Percentiles rank a stretch among this genome's conserved stretches.
Conservation (phyloP, 1,140 invertebrate species). For the Camponotus floridanus region DNA sequence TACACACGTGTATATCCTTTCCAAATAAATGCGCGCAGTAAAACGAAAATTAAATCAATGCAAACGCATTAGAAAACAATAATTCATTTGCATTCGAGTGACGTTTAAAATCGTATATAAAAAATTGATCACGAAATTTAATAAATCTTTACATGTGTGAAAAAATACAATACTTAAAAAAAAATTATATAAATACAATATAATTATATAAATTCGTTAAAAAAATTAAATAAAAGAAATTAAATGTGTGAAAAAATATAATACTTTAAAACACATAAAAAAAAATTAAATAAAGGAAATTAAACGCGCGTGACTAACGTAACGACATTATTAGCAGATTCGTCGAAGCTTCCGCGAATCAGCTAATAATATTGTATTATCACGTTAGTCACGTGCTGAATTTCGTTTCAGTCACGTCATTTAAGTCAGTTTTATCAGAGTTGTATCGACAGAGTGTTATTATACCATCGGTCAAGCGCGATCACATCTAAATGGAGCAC, state of each 20-base stretch:
- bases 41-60: neutral
- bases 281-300: neutral
- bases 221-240: no score
- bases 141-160: no score
- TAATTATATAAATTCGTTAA: no score
- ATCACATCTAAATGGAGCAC: slow-evolving; percentile 30
- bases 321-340: slow-evolving; percentile 21
- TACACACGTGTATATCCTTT: neutral
- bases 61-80: neutral
- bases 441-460: slow-evolving; percentile 26
- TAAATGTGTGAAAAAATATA: neutral
- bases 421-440: slow-evolving; percentile 3
- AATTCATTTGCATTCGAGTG: neutral
- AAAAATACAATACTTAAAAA: no score
- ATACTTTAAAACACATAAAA: neutral
- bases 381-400: slow-evolving; percentile 36
- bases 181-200: no score
- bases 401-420: slow-evolving; percentile 43
- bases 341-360: slow-evolving; percentile 20
- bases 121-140: neutral
- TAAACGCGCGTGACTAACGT: neutral
- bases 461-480: slow-evolving; percentile 5
- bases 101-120: neutral
- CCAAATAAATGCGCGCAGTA: neutral
- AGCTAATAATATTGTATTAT: slow-evolving; percentile 31